Conservation (phyloP, 2,888 invertebrate species). For the Neocrepidodera transversa region DNA sequence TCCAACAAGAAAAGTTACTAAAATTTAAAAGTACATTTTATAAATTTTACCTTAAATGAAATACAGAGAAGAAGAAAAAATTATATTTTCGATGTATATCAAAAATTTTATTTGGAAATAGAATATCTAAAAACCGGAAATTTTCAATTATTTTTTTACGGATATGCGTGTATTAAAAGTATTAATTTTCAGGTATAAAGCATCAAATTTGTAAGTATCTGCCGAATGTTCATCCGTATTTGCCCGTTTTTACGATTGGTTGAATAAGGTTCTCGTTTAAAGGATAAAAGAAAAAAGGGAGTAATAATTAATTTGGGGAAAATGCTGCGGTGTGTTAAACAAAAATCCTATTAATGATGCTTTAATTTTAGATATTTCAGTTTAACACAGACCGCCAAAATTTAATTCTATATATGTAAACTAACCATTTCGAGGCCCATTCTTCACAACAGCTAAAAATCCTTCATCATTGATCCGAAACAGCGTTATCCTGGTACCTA, state of each 20-base stretch:
- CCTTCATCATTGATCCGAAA: slow-evolving; percentile 63
- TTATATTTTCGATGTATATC: too few relatives aligned
- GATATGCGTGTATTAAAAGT: background rate
- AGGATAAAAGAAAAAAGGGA: background rate
- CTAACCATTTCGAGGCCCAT: too few relatives aligned
- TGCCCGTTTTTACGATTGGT: background rate
- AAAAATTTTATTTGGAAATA: too few relatives aligned
- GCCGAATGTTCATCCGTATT: background rate
- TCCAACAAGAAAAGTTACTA: too few relatives aligned
- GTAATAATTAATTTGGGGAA: background rate
- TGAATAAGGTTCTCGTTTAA: background rate
- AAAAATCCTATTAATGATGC: background rate
- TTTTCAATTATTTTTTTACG: background rate
- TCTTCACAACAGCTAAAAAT: slow-evolving; percentile 64
- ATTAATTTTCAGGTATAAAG: background rate
- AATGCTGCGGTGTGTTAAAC: background rate
- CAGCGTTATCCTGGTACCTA: slow-evolving; percentile 61
- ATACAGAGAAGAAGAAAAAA: too few relatives aligned
- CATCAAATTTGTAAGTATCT: background rate
- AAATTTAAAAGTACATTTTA: too few relatives aligned
- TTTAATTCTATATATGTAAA: too few relatives aligned
- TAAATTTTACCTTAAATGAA: too few relatives aligned
- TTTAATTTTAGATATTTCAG: background rate
- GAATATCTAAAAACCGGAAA: too few relatives aligned
- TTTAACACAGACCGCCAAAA: slow-evolving; percentile 45